Evolutionary conservation across 1,140 invertebrate genomes (phyloP), one percentile per base, ranked within the genome.

Genomic region (Metopolophium dirhodum): DNA sequence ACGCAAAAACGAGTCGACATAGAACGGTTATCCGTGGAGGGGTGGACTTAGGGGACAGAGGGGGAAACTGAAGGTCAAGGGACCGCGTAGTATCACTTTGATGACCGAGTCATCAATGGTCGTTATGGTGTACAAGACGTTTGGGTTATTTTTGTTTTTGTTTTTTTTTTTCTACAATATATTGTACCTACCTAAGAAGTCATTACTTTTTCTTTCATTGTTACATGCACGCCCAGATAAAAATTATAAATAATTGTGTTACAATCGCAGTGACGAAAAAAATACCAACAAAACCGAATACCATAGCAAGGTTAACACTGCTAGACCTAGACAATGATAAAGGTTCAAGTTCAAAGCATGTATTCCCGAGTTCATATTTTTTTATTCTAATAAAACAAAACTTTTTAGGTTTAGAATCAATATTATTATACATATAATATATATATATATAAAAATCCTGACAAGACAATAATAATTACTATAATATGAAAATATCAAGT

Each of bases 21-120:
- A 22, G 88, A 51, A 89, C 18, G 26, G 47, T 54, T 23, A 35
- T 51, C n/a, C n/a, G 37, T 35, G 54, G 88, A n/a, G 88, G 88
- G 57, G 22, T 26, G 26, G 26, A 26, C 88, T 23, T 35, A 41
- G 35, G 88, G 23, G 88, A 4, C 11, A 2, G 68, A 82, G 90
- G 45, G 90, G 68, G 68, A 49, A 91, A 49, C 57, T 7, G 61
- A 91, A 91, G 90, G 90, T 91, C 90, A 91, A 91, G 90, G 90
- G 90, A 91, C 61, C 68, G 41, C 9, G 11, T 41, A 37, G 37
- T 68, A 61, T 30, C 30, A 22, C 89, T 61, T 90, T 49, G 57
- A 68, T 68, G 89, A 68, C 89, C 57, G 54, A 68, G 35, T 90
- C 51, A 41, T 90, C 51, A 41, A 11, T 61, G 88, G 88, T 61